Evolutionary conservation across 1,140 invertebrate genomes (phyloP), one percentile per base, ranked within the genome.

Genomic region (Drosophila murphyi): DNA sequence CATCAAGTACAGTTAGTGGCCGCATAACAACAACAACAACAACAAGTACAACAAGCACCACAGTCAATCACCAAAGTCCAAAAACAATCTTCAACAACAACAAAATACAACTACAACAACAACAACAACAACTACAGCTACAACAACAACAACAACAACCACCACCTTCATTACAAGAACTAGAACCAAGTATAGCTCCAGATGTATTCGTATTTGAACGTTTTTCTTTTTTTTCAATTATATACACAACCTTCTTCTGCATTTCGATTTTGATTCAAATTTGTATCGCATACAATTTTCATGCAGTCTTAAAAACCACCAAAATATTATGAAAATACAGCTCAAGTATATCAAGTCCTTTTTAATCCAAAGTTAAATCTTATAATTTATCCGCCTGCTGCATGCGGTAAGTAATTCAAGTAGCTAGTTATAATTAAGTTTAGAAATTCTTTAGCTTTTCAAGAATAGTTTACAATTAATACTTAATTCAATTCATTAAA

Each of bases 351-450:
- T 20, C 20, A 20, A 20, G 20, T 20, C 20, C 1, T 43, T 43
- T n/a, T 43, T 34, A 34, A 34, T 5, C 20, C 20, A 20, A 20
- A 20, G 20, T 52, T 20, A 52, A 20, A 45, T 29, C 31, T 63
- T 68, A 51, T 48, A 43, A n/a, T 43, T 43, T 43, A n/a, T 68
- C 56, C 80, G 76, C 57, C 63, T 74, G 76, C 78, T 87, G 77
- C 77, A 80, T 80, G 80, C 52, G 85, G 85, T 88, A 88, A 89
- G 88, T 90, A 90, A 87, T 67, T 32, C 28, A 34, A 43, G 29
- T 41, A 72, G 54, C 28, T n/a, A 34, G 7, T 54, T 37, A 41
- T 6, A 31, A 7, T 65, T 55, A 62, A 63, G 28, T 39, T 39
- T 20, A 20, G 1, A 20, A 20, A 20, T 20, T 20, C 20, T 20